Evolutionary conservation across 2,113 vertebrate genomes (phyloP).

Genomic region (Oxyura jamaicensis): DNA sequence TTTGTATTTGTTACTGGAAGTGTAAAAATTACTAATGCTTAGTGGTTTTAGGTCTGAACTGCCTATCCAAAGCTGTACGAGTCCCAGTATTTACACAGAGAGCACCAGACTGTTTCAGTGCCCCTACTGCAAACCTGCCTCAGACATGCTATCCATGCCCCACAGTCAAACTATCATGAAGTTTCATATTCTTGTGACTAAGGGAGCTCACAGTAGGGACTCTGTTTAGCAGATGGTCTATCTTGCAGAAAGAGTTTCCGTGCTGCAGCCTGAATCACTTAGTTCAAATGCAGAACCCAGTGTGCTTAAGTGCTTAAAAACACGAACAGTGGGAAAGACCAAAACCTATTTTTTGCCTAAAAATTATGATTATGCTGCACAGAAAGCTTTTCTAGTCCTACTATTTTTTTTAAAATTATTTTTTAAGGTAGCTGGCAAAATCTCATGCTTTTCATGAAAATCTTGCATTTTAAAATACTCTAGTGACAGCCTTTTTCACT

Average conservation of each 20-base stretch:
- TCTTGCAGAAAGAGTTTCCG: neutral
- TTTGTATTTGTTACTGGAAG: neutral
- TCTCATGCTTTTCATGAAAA: neutral
- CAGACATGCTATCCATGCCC: fast-evolving
- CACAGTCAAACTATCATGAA: neutral
- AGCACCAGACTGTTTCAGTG: neutral
- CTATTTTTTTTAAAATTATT: neutral
- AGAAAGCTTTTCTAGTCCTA: neutral
- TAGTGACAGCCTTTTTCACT: neutral
- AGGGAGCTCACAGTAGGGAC: neutral
- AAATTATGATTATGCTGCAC: neutral
- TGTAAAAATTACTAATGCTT: neutral
- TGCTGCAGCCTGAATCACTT: neutral
- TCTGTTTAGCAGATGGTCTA: neutral
- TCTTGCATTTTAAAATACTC: neutral
- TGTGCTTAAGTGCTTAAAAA: neutral
- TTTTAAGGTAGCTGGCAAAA: neutral
- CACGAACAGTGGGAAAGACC: neutral
- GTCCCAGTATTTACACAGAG: neutral
- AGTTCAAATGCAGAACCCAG: neutral
- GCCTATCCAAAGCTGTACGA: neutral
- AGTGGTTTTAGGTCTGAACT: neutral
- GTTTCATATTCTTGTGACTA: neutral
- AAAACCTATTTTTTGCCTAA: neutral
- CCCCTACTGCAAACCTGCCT: neutral